Conservation (phyloP, 2,113 vertebrate genomes). For the Melospiza georgiana region DNA sequence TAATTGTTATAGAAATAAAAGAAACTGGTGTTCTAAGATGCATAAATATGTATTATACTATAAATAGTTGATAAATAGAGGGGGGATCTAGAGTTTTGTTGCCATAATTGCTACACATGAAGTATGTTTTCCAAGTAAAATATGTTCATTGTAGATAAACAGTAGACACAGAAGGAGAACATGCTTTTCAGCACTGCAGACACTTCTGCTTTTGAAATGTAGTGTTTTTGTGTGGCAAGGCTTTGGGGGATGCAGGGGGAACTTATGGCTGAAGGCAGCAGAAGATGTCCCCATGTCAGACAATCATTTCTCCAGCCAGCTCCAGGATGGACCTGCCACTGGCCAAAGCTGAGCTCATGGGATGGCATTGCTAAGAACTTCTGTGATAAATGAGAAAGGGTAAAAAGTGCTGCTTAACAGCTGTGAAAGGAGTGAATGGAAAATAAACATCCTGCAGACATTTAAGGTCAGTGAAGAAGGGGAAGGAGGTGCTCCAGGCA, state of each 20-base stretch:
- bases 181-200: background rate
- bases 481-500: background rate
- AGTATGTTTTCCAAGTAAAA: background rate
- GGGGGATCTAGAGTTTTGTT: background rate
- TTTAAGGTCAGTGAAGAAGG: background rate
- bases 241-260: background rate
- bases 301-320: background rate
- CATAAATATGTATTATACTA: background rate
- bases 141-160: background rate
- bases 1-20: background rate
- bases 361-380: background rate
- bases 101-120: background rate
- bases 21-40: background rate
- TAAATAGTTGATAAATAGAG: background rate
- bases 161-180: background rate
- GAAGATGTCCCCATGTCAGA: background rate
- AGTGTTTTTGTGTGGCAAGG: background rate
- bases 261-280: background rate
- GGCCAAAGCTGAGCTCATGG: background rate
- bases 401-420: background rate
- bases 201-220: background rate
- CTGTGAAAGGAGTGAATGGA: background rate
- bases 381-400: background rate
- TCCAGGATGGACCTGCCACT: background rate
- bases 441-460: background rate